phyloP scores from a whole-genome alignment of 2,113 vertebrate genomes.

The Merops nubicus region DNA sequence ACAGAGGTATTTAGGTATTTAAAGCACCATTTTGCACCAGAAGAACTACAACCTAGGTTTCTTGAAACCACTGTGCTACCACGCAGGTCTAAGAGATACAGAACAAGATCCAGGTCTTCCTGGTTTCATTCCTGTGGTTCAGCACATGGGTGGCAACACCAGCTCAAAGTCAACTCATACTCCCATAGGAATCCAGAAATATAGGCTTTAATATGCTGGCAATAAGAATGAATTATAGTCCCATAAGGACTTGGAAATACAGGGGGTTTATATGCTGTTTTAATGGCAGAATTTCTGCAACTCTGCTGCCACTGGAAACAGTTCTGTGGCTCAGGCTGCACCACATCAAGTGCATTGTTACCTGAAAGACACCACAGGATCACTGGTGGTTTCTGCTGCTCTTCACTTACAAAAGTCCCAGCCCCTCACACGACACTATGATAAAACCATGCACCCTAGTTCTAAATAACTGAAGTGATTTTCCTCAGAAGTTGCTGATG shows the following conservation, averaged over 20 bases:
- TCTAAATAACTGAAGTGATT: not conserved
- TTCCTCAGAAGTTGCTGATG: not conserved
- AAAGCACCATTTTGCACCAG: not conserved
- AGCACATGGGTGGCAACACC: not conserved
- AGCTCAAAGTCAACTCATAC: not conserved
- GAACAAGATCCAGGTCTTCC: not conserved
- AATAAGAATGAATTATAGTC: not conserved
- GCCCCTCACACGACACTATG: not conserved
- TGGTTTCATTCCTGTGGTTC: not conserved
- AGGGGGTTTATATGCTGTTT: too few species aligned
- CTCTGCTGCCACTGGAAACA: not conserved
- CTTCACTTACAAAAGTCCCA: not conserved
- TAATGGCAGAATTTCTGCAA: not conserved
- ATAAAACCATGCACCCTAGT: not conserved
- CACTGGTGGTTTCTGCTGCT: fast-evolving
- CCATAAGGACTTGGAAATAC: not conserved
- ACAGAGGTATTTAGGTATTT: not conserved
- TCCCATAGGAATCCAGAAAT: not conserved
- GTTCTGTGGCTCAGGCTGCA: not conserved
- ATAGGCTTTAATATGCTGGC: not conserved
- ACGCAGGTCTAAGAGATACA: fast-evolving
- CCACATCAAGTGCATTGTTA: not conserved
- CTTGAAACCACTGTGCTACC: not conserved
- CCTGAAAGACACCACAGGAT: fast-evolving
- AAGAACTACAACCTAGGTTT: not conserved